phyloP scores from a whole-genome alignment of 2,113 vertebrate species.

The Solenodon paradoxus region DNA sequence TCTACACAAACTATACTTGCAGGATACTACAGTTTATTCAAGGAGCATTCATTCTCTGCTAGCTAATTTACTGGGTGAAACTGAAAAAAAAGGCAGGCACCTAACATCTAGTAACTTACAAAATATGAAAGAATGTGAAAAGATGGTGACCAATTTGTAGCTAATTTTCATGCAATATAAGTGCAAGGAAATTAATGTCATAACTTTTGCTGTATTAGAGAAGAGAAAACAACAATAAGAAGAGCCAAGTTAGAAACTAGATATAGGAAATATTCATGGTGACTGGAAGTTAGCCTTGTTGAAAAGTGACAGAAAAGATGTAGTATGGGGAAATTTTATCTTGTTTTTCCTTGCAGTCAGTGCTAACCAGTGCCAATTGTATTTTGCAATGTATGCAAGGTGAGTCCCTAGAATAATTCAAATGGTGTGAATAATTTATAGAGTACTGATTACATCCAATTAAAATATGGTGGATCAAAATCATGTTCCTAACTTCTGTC shows the following conservation, averaged over 20 bases:
- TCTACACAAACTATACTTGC: background rate
- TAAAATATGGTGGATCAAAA: background rate
- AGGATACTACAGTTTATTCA: background rate
- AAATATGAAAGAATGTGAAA: background rate
- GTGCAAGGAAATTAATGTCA: background rate
- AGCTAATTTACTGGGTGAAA: background rate
- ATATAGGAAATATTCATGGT: background rate
- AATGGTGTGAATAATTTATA: background rate
- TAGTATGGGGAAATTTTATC: background rate
- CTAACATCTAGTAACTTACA: background rate
- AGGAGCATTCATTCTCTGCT: accelerated
- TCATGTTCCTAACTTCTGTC: background rate
- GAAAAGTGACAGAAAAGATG: background rate
- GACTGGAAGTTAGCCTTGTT: background rate
- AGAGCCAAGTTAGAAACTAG: background rate
- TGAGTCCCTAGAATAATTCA: background rate
- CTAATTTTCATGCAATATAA: background rate
- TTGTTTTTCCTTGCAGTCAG: background rate
- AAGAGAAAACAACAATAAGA: background rate
- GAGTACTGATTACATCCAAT: background rate
- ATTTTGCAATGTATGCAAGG: background rate
- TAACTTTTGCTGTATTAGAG: background rate
- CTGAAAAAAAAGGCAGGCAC: background rate
- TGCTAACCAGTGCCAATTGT: background rate
- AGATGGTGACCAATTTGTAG: background rate